Evolutionary conservation across 2,888 invertebrate genomes (phyloP), one percentile per base, ranked within the genome.

Genomic region (Incurvaria masculella): DNA sequence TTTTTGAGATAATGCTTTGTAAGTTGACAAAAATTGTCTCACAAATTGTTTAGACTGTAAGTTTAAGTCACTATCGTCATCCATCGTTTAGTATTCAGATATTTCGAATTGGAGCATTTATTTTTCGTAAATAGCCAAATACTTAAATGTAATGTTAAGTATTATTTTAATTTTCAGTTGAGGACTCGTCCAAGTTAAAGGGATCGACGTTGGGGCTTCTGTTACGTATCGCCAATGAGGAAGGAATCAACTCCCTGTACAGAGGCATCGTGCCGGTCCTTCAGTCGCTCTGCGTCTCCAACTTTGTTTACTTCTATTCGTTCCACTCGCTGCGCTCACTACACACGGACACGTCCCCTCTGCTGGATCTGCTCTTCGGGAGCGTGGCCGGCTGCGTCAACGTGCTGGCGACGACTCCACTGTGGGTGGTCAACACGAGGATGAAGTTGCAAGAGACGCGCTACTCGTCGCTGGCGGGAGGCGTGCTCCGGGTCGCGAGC

Each of bases 231-330:
- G 78, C 85, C 1, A 74, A 80, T 55, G 82, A 86, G 60, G 89
- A 90, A 68, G 84, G 84, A 16, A 59, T 83, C 45, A 76, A 75
- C 45, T 81, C 89, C 0, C 68, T 94, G 43, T 95, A 92, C 62
- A 75, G 86, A 56, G 95, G 95, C 3, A 75, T 94, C 46, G 78
- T 86, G 26, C 93, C 95, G 10, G 93, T 93, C 4, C 75, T 95
- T 42, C 86, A 90, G 58, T 91, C 91, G 53, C 72, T 94, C 4
- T 94, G 92, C 57, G 84, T 89, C 52, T 94, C 94, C 44, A 94
- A 94, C 69, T 95, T 95, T 73, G 89, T 95, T n/a, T 96, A 96
- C 67, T 96, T 95, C 65, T 96, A 95, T 70, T 84, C 91, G 59
- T 95, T 94, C 68, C 94, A 94, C 72, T 89, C 89, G 17, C 75